Evolutionary conservation across 2,797 vertebrate genomes (phyloP).

Genomic region (Oreochromis mossambicus): DNA sequence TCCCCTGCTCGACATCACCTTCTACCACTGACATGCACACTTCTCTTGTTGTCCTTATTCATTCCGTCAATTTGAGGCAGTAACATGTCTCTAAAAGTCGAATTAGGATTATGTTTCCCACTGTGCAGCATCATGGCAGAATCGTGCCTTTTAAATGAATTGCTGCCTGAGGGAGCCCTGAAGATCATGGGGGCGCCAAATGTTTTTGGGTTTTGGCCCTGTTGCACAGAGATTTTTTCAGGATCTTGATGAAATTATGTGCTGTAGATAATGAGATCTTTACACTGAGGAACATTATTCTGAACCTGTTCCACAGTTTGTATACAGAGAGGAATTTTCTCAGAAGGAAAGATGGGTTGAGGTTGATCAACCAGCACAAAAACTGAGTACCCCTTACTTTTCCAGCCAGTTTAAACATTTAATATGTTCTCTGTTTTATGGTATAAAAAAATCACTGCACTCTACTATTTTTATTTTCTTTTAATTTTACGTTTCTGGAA

Average conservation of each 20-base stretch:
- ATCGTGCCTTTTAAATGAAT: background rate
- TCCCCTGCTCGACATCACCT: background rate
- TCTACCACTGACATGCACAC: background rate
- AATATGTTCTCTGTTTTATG: background rate
- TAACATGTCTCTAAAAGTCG: background rate
- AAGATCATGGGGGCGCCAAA: background rate
- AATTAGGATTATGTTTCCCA: background rate
- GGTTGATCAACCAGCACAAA: no score
- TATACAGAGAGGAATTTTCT: no score
- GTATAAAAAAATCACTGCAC: rapidly evolving
- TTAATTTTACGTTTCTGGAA: background rate
- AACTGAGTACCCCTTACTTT: no score
- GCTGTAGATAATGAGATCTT: no score
- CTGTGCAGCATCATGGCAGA: background rate
- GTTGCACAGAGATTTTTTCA: background rate
- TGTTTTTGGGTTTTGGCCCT: background rate
- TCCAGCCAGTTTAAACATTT: no score
- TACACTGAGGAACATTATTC: no score
- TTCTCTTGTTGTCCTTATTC: background rate
- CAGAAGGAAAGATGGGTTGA: no score
- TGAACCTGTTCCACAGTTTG: no score
- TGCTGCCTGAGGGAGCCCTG: background rate
- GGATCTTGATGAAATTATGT: no score
- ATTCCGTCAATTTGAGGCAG: background rate
- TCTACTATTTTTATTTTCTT: background rate